A percentile compares a stretch with the other conserved stretches of the same genome.
phyloP scores from a whole-genome alignment of 2,113 vertebrate genomes.

The Octodon degus region DNA sequence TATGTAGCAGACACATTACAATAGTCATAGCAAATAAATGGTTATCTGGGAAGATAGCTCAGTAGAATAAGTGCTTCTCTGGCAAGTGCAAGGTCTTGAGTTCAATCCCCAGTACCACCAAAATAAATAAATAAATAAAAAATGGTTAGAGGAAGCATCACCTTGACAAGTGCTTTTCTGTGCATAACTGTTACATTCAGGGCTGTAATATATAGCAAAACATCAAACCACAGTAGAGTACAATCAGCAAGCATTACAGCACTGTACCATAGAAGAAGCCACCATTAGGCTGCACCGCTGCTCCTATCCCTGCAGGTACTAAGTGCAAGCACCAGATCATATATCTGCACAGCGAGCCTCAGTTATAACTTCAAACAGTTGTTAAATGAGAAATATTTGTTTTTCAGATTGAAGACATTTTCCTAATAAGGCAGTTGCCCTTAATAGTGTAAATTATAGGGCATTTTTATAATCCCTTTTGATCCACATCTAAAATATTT shows the following conservation, averaged over 20 bases:
- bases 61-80: too few relatives aligned
- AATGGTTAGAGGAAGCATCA: not conserved
- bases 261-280: not conserved
- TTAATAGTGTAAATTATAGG: not conserved
- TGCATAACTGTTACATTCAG: not conserved
- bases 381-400: not conserved
- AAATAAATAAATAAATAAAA: too few relatives aligned
- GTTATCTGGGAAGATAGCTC: not conserved
- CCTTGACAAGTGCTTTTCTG: not conserved
- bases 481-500: slow-evolving; percentile 41
- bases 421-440: not conserved
- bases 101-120: too few relatives aligned
- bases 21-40: too few relatives aligned
- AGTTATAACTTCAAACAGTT: not conserved
- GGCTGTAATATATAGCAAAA: not conserved
- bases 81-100: too few relatives aligned
- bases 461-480: slow-evolving; percentile 6
- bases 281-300: not conserved
- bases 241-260: not conserved
- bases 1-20: too few relatives aligned
- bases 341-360: not conserved
- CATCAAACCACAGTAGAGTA: not conserved
- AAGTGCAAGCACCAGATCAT: not conserved
- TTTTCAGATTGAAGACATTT: not conserved
- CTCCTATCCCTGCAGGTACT: not conserved